Conservation (phyloP, 2,113 vertebrate species). For the Xerus inauris region DNA sequence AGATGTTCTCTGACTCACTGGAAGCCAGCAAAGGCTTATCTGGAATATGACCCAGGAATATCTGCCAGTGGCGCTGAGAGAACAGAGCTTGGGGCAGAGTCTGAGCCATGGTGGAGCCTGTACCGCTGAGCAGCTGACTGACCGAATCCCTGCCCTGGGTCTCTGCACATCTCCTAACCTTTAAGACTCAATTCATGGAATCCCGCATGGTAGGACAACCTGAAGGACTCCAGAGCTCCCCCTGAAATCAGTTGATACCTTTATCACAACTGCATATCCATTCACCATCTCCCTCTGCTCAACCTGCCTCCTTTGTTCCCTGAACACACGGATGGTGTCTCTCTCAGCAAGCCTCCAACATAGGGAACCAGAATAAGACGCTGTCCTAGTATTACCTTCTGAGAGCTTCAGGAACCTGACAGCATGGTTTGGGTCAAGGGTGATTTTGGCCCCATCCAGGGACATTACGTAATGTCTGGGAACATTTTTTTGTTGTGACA, state of each 20-base stretch:
- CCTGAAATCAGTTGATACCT: not conserved
- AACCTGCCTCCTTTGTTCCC: not conserved
- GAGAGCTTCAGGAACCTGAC: not conserved
- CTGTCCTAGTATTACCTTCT: not conserved
- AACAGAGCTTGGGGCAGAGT: not conserved
- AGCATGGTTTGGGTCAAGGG: not conserved
- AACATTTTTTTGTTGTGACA: not conserved
- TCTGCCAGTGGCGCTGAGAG: not conserved
- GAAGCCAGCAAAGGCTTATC: not conserved
- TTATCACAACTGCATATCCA: not conserved
- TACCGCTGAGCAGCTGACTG: not conserved
- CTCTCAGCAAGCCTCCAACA: not conserved
- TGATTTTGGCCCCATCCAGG: not conserved
- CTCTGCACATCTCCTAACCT: not conserved
- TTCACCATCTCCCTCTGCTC: not conserved
- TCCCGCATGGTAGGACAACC: not conserved
- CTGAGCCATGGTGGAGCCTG: too few relatives aligned
- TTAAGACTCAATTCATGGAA: slow-evolving; percentile 36
- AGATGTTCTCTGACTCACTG: not conserved
- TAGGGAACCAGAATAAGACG: not conserved
- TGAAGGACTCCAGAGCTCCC: not conserved
- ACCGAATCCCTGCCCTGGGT: not conserved
- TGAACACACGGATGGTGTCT: not conserved
- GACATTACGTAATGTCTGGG: not conserved
- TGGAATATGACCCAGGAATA: not conserved